Evolutionary conservation across 1,140 invertebrate genomes (phyloP).

Genomic region (Drosophila asahinai): DNA sequence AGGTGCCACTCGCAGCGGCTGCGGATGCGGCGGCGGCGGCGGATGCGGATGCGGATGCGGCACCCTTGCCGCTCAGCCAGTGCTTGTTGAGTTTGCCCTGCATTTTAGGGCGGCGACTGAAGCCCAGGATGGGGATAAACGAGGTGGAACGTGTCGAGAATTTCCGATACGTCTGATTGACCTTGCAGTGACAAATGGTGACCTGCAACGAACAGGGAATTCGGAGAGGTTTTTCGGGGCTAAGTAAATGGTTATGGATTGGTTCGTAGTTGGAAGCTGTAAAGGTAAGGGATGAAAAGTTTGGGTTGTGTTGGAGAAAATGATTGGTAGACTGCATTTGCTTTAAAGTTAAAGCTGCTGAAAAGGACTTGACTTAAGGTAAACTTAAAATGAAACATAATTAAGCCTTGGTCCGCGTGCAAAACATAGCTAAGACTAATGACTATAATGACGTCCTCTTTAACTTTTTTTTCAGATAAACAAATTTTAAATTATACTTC

Average conservation of each 20-base stretch:
- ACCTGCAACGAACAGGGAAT: conserved; percentile 56
- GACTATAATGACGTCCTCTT: too few species aligned
- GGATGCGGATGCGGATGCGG: conserved; percentile 1
- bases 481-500: too few species aligned
- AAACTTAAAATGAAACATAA: too few species aligned
- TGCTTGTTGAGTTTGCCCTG: conserved; percentile 80
- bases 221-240: neutral
- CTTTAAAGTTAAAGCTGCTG: neutral
- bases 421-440: too few species aligned
- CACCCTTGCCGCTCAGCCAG: conserved; percentile 84
- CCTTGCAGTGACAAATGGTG: conserved; percentile 89
- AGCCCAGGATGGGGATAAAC: conserved; percentile 84
- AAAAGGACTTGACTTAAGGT: neutral
- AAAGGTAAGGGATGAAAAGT: neutral
- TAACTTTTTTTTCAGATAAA: neutral
- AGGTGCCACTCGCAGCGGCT: conserved; percentile 7
- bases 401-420: too few species aligned
- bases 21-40: neutral
- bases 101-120: conserved; percentile 78
- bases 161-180: conserved; percentile 89
- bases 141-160: conserved; percentile 85
- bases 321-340: too few species aligned
- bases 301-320: neutral
- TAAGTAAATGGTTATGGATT: conserved; percentile 41
- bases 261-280: neutral